Conservation (phyloP, 2,797 vertebrate genomes). For the Apogon talboti region DNA sequence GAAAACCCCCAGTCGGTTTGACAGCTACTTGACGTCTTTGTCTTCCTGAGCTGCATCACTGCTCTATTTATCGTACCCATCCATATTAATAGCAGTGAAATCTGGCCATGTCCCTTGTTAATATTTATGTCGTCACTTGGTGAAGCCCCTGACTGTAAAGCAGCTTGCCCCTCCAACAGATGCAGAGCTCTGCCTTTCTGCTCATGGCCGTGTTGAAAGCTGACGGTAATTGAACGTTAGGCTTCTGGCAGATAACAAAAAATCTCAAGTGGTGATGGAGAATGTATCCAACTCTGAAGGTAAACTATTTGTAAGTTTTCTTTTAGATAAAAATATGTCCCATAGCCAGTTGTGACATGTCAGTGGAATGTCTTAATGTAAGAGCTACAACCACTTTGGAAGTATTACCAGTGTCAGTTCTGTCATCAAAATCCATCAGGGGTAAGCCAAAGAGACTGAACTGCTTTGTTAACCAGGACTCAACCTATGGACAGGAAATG, state of each 20-base stretch:
- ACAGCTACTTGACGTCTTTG: conserved; percentile 61
- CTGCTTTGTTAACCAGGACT: conserved; percentile 52
- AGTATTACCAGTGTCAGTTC: conserved; percentile 18
- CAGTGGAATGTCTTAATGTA: conserved; percentile 15
- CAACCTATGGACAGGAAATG: conserved; percentile 35
- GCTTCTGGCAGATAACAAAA: conserved; percentile 14
- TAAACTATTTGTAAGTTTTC: conserved; percentile 23
- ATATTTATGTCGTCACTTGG: conserved; percentile 47
- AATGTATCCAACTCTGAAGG: conserved; percentile 16
- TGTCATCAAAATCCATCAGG: conserved; percentile 51
- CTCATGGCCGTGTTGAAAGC: conserved; percentile 22
- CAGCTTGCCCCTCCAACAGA: conserved; percentile 47
- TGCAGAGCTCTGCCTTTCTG: conserved; percentile 32
- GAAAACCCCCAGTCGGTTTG: conserved; percentile 29
- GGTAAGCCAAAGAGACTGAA: conserved; percentile 33
- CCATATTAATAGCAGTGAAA: conserved; percentile 61
- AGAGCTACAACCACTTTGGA: neutral
- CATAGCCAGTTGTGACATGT: conserved; percentile 28
- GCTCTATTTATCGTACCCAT: conserved; percentile 47
- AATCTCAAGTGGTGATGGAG: conserved; percentile 46
- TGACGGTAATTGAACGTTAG: conserved; percentile 40
- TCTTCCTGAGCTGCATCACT: conserved; percentile 35
- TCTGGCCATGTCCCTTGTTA: conserved; percentile 36
- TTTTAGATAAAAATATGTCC: conserved; percentile 12
- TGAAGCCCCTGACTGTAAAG: conserved; percentile 27